A percentile compares a stretch with the other conserved stretches of the same genome.
Conservation (phyloP, 2,113 vertebrate species). For the Lanius collurio region DNA sequence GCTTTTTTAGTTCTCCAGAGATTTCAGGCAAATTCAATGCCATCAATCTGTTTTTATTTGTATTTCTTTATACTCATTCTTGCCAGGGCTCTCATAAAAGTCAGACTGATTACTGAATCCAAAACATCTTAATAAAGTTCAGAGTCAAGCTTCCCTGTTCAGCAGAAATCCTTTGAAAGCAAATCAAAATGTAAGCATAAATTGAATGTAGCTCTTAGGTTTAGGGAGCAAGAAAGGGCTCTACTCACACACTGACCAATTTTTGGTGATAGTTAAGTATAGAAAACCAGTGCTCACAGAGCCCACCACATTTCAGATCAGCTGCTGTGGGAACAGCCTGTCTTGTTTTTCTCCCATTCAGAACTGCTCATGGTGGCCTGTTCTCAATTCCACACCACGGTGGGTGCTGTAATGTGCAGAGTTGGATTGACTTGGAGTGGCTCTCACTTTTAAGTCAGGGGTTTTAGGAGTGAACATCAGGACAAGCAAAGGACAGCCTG, state of each 20-base stretch:
- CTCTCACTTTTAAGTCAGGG: not conserved
- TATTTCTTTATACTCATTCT: not conserved
- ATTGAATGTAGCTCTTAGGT: not conserved
- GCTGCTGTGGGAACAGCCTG: not conserved
- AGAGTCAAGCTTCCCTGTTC: not conserved
- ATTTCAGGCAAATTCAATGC: not conserved
- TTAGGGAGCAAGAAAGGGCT: not conserved
- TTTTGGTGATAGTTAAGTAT: not conserved
- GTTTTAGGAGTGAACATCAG: not conserved
- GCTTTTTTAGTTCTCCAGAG: not conserved
- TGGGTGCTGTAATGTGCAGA: too few species aligned
- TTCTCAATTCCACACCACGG: accelerated
- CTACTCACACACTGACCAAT: not conserved
- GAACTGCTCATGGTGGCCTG: accelerated
- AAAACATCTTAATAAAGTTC: not conserved
- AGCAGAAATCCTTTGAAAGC: not conserved
- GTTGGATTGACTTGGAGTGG: not conserved
- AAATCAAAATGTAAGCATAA: not conserved
- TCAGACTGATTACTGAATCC: not conserved
- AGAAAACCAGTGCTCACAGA: not conserved
- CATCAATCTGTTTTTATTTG: not conserved
- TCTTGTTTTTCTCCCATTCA: accelerated
- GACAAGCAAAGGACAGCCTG: not conserved
- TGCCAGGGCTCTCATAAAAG: not conserved
- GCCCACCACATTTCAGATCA: not conserved